Conservation (phyloP, 2,888 invertebrate species). For the Protodeltote pygarga region DNA sequence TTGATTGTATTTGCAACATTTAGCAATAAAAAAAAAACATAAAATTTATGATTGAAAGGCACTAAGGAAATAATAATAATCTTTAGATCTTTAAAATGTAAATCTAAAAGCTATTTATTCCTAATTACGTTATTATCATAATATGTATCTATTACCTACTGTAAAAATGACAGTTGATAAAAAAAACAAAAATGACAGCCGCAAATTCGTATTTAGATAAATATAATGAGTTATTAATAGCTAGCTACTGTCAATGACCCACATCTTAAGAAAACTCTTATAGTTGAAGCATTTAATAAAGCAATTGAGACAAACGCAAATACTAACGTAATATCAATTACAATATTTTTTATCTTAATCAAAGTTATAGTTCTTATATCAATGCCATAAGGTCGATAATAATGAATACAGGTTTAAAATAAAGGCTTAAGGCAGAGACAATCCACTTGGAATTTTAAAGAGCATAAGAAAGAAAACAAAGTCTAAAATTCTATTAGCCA, state of each 20-base stretch:
- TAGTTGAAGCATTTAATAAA: slow-evolving; percentile 14
- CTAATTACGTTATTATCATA: slow-evolving; percentile 26
- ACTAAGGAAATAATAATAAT: too few relatives aligned
- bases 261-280: slow-evolving; percentile 26
- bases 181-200: slow-evolving; percentile 31
- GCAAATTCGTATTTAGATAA: slow-evolving; percentile 28
- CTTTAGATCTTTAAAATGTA: too few relatives aligned
- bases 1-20: too few relatives aligned
- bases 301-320: slow-evolving; percentile 25
- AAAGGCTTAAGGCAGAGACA: neutral
- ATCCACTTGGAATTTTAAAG: neutral
- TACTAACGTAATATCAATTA: slow-evolving; percentile 32
- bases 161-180: slow-evolving; percentile 28
- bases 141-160: slow-evolving; percentile 12
- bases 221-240: slow-evolving; percentile 28
- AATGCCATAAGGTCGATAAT: slow-evolving; percentile 20
- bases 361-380: slow-evolving; percentile 22
- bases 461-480: neutral
- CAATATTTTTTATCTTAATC: slow-evolving; percentile 31
- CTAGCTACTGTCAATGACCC: slow-evolving; percentile 26
- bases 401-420: too few relatives aligned
- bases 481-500: neutral
- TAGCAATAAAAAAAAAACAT: too few relatives aligned
- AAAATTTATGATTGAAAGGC: too few relatives aligned
- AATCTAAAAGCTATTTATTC: slow-evolving; percentile 25